Evolutionary conservation across 2,888 invertebrate genomes (phyloP).

Genomic region (Ormyrus labotus): DNA sequence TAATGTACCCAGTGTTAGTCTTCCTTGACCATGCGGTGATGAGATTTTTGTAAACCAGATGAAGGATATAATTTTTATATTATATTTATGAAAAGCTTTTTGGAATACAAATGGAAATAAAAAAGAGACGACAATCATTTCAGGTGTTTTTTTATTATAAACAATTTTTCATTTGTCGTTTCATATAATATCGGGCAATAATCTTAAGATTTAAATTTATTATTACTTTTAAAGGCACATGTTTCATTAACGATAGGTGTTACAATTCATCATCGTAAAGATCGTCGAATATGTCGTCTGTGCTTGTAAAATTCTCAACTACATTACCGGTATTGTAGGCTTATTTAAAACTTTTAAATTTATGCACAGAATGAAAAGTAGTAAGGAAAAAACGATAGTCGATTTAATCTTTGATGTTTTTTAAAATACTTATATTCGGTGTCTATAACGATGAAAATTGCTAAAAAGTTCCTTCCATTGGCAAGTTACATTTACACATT

Average conservation of each 20-base stretch:
- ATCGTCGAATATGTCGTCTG: slow-evolving; percentile 56
- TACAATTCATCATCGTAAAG: slow-evolving; percentile 55
- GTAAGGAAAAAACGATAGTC: slow-evolving; percentile 30
- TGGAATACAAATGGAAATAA: slow-evolving; percentile 45
- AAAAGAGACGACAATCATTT: slow-evolving; percentile 45
- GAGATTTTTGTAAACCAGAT: slow-evolving; percentile 49
- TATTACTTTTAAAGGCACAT: slow-evolving; percentile 75
- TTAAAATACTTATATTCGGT: slow-evolving; percentile 36
- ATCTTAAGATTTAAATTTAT: slow-evolving; percentile 72
- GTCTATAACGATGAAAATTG: slow-evolving; percentile 50
- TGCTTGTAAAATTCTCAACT: slow-evolving; percentile 50
- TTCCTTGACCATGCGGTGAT: slow-evolving; percentile 29
- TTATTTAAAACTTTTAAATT: slow-evolving; percentile 47
- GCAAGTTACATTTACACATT: slow-evolving; percentile 55
- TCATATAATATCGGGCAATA: slow-evolving; percentile 71
- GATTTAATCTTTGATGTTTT: slow-evolving; percentile 34
- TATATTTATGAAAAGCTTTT: slow-evolving; percentile 51
- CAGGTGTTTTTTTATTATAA: slow-evolving; percentile 70
- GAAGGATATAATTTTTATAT: slow-evolving; percentile 54
- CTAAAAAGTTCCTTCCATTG: slow-evolving; percentile 55
- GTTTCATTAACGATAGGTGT: slow-evolving; percentile 65
- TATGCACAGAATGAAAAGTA: slow-evolving; percentile 51
- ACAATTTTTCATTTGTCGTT: slow-evolving; percentile 69
- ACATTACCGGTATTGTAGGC: slow-evolving; percentile 39
- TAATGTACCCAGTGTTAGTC: slow-evolving; percentile 51